Conservation (phyloP, 2,888 invertebrate species). For the Tetragonula carbonaria region DNA sequence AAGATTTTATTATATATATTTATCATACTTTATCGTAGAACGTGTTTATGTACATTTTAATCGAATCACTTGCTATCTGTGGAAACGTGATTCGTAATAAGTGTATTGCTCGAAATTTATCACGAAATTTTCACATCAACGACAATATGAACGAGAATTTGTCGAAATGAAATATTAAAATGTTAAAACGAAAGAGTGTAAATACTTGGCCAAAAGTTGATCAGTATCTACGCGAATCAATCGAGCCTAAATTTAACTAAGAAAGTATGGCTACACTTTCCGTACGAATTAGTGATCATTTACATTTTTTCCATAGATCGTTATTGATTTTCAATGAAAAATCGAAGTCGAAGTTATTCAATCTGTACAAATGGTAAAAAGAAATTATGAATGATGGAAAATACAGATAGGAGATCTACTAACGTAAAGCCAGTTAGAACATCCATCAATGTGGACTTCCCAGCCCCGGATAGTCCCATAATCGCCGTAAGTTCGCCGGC, state of each 20-base stretch:
- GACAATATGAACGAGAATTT: background rate
- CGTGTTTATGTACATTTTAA: background rate
- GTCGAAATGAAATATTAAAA: too few relatives aligned
- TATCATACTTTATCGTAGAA: background rate
- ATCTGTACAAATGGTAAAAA: background rate
- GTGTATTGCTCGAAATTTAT: background rate
- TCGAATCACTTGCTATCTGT: background rate
- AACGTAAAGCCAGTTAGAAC: conserved; percentile 96
- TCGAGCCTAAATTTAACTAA: background rate
- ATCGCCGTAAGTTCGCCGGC: conserved; percentile 92
- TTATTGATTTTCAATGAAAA: background rate
- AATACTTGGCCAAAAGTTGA: too few relatives aligned
- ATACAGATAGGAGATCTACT: conserved; percentile 80
- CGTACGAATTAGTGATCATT: background rate
- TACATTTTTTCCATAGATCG: background rate
- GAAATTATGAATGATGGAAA: background rate
- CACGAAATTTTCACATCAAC: background rate
- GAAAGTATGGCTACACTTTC: too few relatives aligned
- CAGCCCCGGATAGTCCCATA: conserved; percentile 95
- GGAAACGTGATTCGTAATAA: too few relatives aligned
- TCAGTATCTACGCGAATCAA: background rate
- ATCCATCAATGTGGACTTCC: conserved; percentile 95
- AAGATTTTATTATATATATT: background rate
- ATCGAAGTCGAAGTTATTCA: background rate
- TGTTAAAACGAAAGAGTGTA: background rate